phyloP scores from a whole-genome alignment of 92 coral and sea anemone genomes.

The Muricea muricata region DNA sequence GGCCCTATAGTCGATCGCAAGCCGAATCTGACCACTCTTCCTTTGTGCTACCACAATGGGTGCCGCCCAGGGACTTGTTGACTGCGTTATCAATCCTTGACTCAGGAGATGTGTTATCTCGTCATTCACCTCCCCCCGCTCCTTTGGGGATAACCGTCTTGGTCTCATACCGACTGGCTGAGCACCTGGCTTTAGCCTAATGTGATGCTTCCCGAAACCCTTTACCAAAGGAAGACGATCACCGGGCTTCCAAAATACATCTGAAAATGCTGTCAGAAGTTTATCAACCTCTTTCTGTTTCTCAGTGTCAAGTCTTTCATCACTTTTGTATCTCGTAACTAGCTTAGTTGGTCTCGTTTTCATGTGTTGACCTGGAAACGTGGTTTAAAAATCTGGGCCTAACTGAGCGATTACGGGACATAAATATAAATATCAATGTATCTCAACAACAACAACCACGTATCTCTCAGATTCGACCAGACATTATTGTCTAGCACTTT shows the following conservation, averaged over 20 bases:
- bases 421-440: too few species aligned
- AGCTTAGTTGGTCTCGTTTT: background rate
- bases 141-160: slow-evolving; percentile 5
- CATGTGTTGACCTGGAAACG: background rate
- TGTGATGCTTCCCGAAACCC: background rate
- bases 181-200: background rate
- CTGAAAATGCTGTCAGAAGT: background rate
- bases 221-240: background rate
- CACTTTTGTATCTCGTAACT: background rate
- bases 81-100: slow-evolving; percentile 1
- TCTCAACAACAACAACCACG: too few species aligned
- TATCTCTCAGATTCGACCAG: too few species aligned
- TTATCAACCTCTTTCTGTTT: background rate
- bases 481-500: too few species aligned
- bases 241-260: slow-evolving; percentile 1
- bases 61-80: background rate
- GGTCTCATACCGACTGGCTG: background rate
- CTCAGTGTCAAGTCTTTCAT: background rate
- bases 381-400: background rate
- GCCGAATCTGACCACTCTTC: background rate
- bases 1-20: background rate
- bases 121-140: background rate
- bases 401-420: background rate
- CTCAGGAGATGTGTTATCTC: background rate
- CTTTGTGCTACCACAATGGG: background rate